Evolutionary conservation across 1,140 invertebrate species (phyloP), one percentile per base, ranked within the genome.

Genomic region (Apis cerana): DNA sequence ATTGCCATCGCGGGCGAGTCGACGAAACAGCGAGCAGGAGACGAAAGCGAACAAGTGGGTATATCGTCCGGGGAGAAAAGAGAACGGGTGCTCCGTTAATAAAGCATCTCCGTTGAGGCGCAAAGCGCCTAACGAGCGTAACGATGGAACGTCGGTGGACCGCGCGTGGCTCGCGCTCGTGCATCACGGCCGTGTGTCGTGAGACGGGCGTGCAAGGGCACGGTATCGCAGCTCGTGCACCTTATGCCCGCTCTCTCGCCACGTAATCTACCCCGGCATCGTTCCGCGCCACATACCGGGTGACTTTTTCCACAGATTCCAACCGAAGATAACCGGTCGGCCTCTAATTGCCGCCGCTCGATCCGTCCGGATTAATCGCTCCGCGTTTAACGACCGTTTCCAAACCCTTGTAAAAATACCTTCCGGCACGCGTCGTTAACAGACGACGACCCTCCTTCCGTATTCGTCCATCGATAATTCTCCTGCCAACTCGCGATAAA

Each of bases 171-270:
- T 50, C 56, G 15, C 50, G 50, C 52, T 21, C 54, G 56, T 19
- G 54, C 17, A 58, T 56, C 68, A 54, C 27, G 48, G n/a, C 17
- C 68, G 58, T 68, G 80, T 86, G 85, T 89, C 87, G 87, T 86
- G 86, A 43, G 61, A 70, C 71, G 84, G 75, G 74, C 75, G 75
- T 85, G 86, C 89, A 88, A 88, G 86, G 86, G 89, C 85, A 87
- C 86, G 1, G 86, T 84, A 89, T 70, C 79, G 83, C 85, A 82
- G 83, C 84, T 88, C 82, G 82, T 86, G 88, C 88, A 90, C 81
- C 84, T 89, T 90, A 81, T 88, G 79, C 84, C 84, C 86, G 52
- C 86, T 80, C 86, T 80, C 75, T 72, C 56, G 75, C 67, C 76
- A 79, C 88, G 65, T 89, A 89, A 43, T 89, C 88, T 87, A 85